Conservation (phyloP, 2,113 vertebrate genomes). For the Strix aluco region DNA sequence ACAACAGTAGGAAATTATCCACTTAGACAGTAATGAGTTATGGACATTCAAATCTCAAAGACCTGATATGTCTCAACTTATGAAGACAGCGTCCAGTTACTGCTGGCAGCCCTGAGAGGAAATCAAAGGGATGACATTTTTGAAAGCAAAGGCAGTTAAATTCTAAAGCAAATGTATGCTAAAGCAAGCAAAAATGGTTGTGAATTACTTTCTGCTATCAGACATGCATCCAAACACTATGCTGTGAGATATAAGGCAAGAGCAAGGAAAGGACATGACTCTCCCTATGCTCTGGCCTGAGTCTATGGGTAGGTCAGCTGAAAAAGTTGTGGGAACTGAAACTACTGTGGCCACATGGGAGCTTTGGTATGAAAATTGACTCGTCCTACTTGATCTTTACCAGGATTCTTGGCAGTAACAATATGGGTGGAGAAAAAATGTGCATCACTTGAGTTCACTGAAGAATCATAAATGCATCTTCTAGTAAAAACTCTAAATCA, state of each 20-base stretch:
- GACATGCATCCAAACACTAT: neutral
- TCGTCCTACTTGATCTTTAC: constrained; percentile 32
- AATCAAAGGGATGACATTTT: neutral
- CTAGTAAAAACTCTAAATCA: constrained; percentile 12
- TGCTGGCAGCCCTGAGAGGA: neutral
- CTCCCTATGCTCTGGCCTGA: neutral
- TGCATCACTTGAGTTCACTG: neutral
- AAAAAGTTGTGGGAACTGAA: constrained; percentile 59
- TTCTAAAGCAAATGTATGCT: neutral
- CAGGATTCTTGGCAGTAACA: constrained; percentile 33
- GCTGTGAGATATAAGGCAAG: neutral
- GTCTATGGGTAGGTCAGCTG: neutral
- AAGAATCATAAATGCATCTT: neutral
- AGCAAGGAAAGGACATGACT: neutral
- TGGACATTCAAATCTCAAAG: neutral
- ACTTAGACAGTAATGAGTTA: neutral
- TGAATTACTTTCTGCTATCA: neutral
- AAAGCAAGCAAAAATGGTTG: neutral
- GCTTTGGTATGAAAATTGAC: constrained; percentile 31
- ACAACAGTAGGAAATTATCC: neutral
- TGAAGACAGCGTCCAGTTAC: neutral
- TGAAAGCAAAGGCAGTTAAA: neutral
- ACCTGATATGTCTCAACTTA: neutral
- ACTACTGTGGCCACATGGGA: constrained; percentile 43
- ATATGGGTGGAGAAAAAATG: constrained; percentile 19